Evolutionary conservation across 1,140 invertebrate genomes (phyloP).

Genomic region (Chrysoperla carnea): DNA sequence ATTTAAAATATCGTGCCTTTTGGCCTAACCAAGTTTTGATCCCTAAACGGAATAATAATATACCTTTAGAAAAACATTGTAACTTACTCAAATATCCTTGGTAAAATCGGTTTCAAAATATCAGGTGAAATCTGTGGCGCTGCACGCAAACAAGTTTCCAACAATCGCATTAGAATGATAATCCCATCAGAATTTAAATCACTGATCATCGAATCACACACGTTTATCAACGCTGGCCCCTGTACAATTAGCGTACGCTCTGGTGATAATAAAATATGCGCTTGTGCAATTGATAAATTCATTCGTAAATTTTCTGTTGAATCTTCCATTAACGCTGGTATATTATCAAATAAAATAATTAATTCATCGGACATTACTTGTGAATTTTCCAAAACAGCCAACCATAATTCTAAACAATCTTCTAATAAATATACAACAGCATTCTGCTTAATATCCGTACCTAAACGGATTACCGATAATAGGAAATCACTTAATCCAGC

Average conservation of each 20-base stretch:
- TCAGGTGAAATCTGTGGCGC: slow-evolving; percentile 40
- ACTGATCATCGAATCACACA: slow-evolving; percentile 47
- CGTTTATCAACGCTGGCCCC: slow-evolving; percentile 44
- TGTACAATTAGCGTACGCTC: slow-evolving; percentile 57
- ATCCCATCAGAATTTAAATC: slow-evolving; percentile 70
- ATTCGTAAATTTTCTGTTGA: slow-evolving; percentile 62
- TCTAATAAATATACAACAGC: slow-evolving; percentile 80
- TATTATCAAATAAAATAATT: slow-evolving; percentile 55
- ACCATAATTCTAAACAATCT: slow-evolving; percentile 83
- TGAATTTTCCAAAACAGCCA: slow-evolving; percentile 62
- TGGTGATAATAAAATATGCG: slow-evolving; percentile 67
- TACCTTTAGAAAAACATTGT: no score
- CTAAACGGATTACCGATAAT: slow-evolving; percentile 56
- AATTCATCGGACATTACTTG: slow-evolving; percentile 38
- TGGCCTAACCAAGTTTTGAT: no score
- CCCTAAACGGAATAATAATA: no score
- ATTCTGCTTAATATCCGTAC: slow-evolving; percentile 60
- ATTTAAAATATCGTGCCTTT: no score
- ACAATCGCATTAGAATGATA: slow-evolving; percentile 48
- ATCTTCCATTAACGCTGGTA: slow-evolving; percentile 58
- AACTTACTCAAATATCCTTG: slow-evolving; percentile 45
- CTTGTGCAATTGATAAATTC: slow-evolving; percentile 63
- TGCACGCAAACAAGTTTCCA: slow-evolving; percentile 50
- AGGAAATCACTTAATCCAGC: slow-evolving; percentile 45
- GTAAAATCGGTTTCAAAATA: slow-evolving; percentile 43